A percentile compares a stretch with the other conserved stretches of the same genome.
Conservation (phyloP, 2,888 invertebrate genomes). For the Eupithecia abbreviata region DNA sequence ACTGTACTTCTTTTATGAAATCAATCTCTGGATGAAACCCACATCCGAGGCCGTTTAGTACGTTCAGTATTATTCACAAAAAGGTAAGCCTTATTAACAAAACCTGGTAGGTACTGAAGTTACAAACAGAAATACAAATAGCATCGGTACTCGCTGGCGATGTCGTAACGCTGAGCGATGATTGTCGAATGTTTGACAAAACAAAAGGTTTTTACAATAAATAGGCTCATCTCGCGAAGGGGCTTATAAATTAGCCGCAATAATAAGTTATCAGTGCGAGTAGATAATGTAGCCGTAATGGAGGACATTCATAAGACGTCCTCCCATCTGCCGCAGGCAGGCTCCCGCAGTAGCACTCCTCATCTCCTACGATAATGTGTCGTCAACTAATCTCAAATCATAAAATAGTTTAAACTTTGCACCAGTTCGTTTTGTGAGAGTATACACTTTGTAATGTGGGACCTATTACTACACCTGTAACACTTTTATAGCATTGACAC, state of each 20-base stretch:
- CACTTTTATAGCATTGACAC: neutral
- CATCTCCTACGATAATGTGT: neutral
- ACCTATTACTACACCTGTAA: neutral
- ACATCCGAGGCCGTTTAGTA: too few relatives aligned
- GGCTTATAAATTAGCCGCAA: constrained; percentile 40
- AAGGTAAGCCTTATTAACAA: too few relatives aligned
- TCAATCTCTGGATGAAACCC: too few relatives aligned
- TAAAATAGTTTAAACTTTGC: neutral
- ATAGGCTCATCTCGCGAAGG: constrained; percentile 18
- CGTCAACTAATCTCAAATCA: neutral
- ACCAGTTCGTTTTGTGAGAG: neutral
- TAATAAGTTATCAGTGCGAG: constrained; percentile 44
- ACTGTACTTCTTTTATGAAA: too few relatives aligned
- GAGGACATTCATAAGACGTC: constrained; percentile 39
- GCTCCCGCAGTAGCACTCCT: neutral
- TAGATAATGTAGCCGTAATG: constrained; percentile 42
- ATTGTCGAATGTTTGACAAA: neutral
- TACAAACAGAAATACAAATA: neutral
- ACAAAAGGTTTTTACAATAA: constrained; percentile 22
- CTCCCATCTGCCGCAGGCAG: constrained; percentile 25
- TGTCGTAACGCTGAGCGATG: neutral
- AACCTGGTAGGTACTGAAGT: neutral
- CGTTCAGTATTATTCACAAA: too few relatives aligned
- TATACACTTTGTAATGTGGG: neutral
- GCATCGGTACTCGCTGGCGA: neutral